Evolutionary conservation across 2,113 vertebrate species (phyloP).

Genomic region (Eulemur macaco): DNA sequence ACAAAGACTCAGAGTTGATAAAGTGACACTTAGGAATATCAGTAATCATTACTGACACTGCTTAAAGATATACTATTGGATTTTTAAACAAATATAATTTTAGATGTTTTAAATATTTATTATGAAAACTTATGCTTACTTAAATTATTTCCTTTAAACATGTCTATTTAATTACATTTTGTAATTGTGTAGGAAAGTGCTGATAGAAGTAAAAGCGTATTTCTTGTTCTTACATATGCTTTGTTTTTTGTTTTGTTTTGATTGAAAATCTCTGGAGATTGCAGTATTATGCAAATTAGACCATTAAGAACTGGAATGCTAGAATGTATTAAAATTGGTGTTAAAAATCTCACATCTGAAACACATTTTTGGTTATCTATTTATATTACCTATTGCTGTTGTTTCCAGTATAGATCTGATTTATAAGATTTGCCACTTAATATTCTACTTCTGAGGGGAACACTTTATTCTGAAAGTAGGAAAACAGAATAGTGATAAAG

Average conservation of each 20-base stretch:
- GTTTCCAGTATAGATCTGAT: not conserved
- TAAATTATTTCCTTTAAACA: not conserved
- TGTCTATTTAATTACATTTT: not conserved
- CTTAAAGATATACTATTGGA: not conserved
- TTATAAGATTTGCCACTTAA: not conserved
- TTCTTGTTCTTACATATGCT: not conserved
- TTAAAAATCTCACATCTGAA: not conserved
- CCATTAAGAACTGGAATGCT: not conserved
- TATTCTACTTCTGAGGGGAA: not conserved
- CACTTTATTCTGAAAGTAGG: not conserved
- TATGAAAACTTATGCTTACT: not conserved
- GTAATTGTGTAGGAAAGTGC: not conserved
- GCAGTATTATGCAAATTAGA: not conserved
- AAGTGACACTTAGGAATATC: not conserved
- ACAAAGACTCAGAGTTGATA: not conserved
- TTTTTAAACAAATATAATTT: not conserved
- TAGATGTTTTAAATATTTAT: not conserved
- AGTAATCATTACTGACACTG: not conserved
- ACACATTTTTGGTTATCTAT: not conserved
- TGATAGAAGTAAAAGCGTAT: not conserved
- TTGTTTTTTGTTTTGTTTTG: not conserved
- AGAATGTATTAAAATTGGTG: not conserved
- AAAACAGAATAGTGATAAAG: not conserved
- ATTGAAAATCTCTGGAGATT: not conserved
- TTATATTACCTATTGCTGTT: not conserved